These are phyloP conservation scores for Drosophila sp. DNA, from an alignment of 1,140 invertebrate genomes.

Conservation along the genomic window DNA sequence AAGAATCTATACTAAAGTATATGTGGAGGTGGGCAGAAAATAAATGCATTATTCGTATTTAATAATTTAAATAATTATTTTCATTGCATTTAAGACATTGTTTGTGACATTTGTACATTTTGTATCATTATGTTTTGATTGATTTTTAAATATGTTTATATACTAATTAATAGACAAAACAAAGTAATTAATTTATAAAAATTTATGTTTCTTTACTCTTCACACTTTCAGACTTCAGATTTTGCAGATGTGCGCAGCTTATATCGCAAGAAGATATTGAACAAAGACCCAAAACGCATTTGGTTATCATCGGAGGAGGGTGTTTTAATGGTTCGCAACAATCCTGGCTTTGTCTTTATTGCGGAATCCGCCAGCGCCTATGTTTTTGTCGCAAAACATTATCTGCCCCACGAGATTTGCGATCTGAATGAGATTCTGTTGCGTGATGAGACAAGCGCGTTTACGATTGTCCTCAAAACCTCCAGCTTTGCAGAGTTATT, in stretches of 20 bases:
- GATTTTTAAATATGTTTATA: background rate
- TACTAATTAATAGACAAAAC: background rate
- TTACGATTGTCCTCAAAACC: constrained; percentile 44
- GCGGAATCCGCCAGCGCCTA: constrained; percentile 64
- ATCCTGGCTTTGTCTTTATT: constrained; percentile 71
- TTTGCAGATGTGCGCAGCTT: constrained; percentile 46
- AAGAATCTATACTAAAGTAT: constrained; percentile 56
- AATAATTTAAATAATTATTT: no score
- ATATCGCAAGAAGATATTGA: constrained; percentile 59
- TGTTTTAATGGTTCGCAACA: constrained; percentile 55
- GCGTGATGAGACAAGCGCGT: constrained; percentile 50
- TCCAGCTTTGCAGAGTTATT: constrained; percentile 69
- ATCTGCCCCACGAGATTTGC: constrained; percentile 75
- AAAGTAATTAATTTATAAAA: no score
- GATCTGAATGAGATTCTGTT: constrained; percentile 72
- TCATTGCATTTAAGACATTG: no score
- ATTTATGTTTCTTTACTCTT: background rate
- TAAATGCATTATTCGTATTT: no score
- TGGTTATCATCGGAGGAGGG: constrained; percentile 66
- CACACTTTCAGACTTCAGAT: constrained; percentile 37
- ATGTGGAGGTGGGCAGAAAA: constrained; percentile 45
- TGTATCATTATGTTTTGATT: background rate
- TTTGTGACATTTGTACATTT: no score
- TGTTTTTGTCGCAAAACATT: constrained; percentile 61
- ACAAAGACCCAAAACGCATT: constrained; percentile 39